A percentile compares a stretch with the other conserved stretches of the same genome.
These are phyloP conservation scores for Eledone cirrhosa DNA, from an alignment of 2,888 invertebrate genomes.

Conservation along the genomic window DNA sequence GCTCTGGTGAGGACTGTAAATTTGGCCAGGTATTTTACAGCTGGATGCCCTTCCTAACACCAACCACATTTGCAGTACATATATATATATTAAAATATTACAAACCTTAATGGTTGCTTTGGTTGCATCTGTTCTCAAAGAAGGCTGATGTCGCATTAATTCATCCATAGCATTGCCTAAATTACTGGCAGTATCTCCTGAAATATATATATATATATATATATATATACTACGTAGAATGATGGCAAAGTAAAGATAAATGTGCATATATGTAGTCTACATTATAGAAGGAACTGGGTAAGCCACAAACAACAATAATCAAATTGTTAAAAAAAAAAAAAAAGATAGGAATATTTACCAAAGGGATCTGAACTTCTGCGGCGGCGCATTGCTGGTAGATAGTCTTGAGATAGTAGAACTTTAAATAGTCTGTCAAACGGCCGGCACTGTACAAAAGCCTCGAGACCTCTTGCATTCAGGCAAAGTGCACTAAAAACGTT, in stretches of 20 bases:
- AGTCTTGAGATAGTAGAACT: constrained; percentile 79
- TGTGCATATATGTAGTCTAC: too few relatives aligned
- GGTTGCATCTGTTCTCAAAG: constrained; percentile 80
- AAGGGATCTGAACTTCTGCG: constrained; percentile 78
- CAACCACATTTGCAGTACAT: too few relatives aligned
- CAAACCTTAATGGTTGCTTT: constrained; percentile 78
- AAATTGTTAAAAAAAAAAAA: background rate
- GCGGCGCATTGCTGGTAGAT: constrained; percentile 85
- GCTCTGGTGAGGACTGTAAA: too few relatives aligned
- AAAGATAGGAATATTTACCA: constrained; percentile 46
- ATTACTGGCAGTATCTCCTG: constrained; percentile 77
- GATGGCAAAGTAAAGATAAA: too few relatives aligned
- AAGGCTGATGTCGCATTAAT: constrained; percentile 87
- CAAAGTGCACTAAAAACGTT: constrained; percentile 86
- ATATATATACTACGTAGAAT: too few relatives aligned
- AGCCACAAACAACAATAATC: too few relatives aligned
- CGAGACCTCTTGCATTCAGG: constrained; percentile 81
- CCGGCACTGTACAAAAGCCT: constrained; percentile 79
- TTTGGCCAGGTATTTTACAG: too few relatives aligned
- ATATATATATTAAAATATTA: too few relatives aligned
- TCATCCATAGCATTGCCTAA: constrained; percentile 90
- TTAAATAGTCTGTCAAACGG: constrained; percentile 84
- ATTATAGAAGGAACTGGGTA: too few relatives aligned
- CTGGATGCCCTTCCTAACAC: too few relatives aligned
- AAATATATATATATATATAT: too few relatives aligned